phyloP scores from a whole-genome alignment of 2,888 invertebrate genomes.

The Sesia bembeciformis region DNA sequence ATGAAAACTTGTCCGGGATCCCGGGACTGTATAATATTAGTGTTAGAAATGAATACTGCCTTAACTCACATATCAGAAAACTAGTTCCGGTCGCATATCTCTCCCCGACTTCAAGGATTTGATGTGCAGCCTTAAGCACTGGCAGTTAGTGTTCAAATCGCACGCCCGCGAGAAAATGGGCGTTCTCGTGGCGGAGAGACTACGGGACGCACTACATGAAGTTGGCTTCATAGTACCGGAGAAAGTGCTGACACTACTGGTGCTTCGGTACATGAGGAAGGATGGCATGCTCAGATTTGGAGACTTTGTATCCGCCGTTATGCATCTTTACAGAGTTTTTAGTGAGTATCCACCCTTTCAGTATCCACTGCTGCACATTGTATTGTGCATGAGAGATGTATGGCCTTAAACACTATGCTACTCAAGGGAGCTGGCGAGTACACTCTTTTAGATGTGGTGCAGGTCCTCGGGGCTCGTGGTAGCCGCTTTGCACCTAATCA shows the following conservation, averaged over 20 bases:
- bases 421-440: no score
- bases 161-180: constrained; percentile 94
- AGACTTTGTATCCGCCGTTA: constrained; percentile 92
- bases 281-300: constrained; percentile 94
- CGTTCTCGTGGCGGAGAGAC: constrained; percentile 88
- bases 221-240: constrained; percentile 92
- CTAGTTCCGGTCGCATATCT: constrained; percentile 85
- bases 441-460: no score
- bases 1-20: no score
- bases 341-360: constrained; percentile 78
- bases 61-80: constrained; percentile 62
- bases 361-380: constrained; percentile 13
- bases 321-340: constrained; percentile 91
- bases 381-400: no score
- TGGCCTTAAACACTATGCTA: no score
- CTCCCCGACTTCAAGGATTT: constrained; percentile 92
- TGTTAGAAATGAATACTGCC: no score
- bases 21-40: no score
- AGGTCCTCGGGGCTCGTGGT: no score
- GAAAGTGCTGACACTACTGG: constrained; percentile 86
- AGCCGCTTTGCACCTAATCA: no score
- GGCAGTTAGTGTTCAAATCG: constrained; percentile 91
- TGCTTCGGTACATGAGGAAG: constrained; percentile 92
- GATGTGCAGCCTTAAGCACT: constrained; percentile 91
- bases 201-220: constrained; percentile 88